Base-by-base conservation (phyloP, 2,888 invertebrate genomes). In the Dryobotodes eremita region DNA sequence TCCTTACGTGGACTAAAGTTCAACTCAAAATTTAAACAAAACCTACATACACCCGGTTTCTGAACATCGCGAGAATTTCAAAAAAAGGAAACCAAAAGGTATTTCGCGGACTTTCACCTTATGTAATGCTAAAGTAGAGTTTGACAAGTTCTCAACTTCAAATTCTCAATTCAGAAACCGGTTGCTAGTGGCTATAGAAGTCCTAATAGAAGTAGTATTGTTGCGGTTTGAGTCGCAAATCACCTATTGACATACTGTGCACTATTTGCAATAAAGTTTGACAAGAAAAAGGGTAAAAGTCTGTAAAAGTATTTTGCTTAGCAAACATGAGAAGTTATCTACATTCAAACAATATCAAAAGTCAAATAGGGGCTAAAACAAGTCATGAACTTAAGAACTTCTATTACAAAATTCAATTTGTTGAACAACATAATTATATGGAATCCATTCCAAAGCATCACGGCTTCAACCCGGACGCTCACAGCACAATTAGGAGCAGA, bases 401-500 rank as follows among this genome's bases (percentile, higher is more conserved):
- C 50, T 59, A 53, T 69, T 71, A 74, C 75, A 68, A 64, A 79
- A 81, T 86, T 84, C 69, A 86, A 88, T 84, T 68, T 79, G 75
- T 57, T 31, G 36, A 73, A 82, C 82, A 80, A 83, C 70, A 78
- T 81, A 79, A 86, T 85, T 71, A 71, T 72, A 71, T 71, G 75
- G 70, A 48, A 78, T 81, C 53, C n/a, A 42, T 68, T 77, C 36
- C 20, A 78, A 79, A 84, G 83, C 83, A 83, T 83, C 79, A 36
- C 77, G 79, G 65, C 78, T 70, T 71, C 79, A 72, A 74, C 75
- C 81, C 70, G 75, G 70, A 71, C 84, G 86, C 89, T 90, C 89
- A 69, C 89, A 84, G 89, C 85, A 91, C 94, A 94, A 94, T 94
- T 94, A 95, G 89, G 90, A 89, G 87, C 87, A 92, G 95, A 96